These are phyloP conservation scores for Petrolisthes cinctipes DNA, from an alignment of 2,888 invertebrate species.

Conservation along the genomic window DNA sequence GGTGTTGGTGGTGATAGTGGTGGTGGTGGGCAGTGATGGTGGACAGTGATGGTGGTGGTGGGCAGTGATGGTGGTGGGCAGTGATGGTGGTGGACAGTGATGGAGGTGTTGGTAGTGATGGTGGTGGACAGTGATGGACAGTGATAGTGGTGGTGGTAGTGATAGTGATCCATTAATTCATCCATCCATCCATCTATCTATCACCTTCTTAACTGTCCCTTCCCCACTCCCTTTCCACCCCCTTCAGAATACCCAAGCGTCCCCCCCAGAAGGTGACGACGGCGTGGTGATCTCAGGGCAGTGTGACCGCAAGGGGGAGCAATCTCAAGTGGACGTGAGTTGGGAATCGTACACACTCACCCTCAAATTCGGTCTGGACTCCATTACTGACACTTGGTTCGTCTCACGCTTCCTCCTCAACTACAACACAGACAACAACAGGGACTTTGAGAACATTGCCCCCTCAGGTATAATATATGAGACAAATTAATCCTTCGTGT, in stretches of 20 bases:
- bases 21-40: neutral
- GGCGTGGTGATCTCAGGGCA: constrained; percentile 36
- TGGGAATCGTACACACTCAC: constrained; percentile 49
- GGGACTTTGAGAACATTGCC: constrained; percentile 10
- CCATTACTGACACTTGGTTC: constrained; percentile 91
- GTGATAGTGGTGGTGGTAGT: neutral
- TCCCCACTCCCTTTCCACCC: neutral
- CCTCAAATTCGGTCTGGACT: constrained; percentile 70
- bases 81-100: neutral
- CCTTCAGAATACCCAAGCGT: constrained; percentile 44
- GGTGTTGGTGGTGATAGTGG: neutral
- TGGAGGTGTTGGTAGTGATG: neutral
- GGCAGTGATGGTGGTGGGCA: neutral
- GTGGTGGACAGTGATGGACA: neutral
- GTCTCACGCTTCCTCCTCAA: constrained; percentile 81
- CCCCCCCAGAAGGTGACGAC: constrained; percentile 46
- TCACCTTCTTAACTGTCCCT: neutral
- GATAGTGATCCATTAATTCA: neutral
- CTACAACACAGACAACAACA: constrained; percentile 76
- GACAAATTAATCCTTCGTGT: neutral
- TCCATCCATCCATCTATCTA: neutral
- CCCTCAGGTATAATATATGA: neutral
- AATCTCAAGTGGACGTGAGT: constrained; percentile 37
- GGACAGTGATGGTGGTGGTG: neutral
- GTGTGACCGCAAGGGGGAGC: constrained; percentile 43